phyloP scores from a whole-genome alignment of 2,797 vertebrate species.

The Graptemys geographica region DNA sequence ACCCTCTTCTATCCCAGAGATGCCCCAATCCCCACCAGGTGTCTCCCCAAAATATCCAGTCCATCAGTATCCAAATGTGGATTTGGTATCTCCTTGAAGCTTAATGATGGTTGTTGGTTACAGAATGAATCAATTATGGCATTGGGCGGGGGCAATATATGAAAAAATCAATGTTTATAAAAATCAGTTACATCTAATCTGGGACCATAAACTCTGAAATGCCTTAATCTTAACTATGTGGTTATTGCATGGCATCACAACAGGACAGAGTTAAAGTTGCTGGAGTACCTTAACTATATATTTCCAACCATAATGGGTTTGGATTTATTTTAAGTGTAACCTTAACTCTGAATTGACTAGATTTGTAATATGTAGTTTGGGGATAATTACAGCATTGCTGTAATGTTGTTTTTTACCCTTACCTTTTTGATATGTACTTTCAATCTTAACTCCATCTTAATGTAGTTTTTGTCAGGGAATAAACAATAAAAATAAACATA shows the following conservation, averaged over 20 bases:
- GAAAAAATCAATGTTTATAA: too few relatives aligned
- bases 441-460: neutral
- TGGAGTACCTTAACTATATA: neutral
- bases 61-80: neutral
- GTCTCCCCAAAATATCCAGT: neutral
- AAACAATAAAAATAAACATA: neutral
- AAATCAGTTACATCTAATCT: neutral
- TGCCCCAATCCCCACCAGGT: neutral
- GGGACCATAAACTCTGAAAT: neutral
- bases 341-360: neutral
- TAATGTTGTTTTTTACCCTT: neutral
- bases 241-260: constrained; percentile 3
- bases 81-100: neutral
- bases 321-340: neutral
- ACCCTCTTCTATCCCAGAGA: neutral
- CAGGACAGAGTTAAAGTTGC: neutral
- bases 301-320: neutral
- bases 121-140: neutral
- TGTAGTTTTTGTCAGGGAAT: neutral
- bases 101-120: neutral
- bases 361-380: constrained; percentile 23
- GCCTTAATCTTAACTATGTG: neutral
- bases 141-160: neutral
- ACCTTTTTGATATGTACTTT: neutral
- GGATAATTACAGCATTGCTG: neutral